Conservation (phyloP, 2,888 invertebrate genomes). For the Yponomeuta malinellus region DNA sequence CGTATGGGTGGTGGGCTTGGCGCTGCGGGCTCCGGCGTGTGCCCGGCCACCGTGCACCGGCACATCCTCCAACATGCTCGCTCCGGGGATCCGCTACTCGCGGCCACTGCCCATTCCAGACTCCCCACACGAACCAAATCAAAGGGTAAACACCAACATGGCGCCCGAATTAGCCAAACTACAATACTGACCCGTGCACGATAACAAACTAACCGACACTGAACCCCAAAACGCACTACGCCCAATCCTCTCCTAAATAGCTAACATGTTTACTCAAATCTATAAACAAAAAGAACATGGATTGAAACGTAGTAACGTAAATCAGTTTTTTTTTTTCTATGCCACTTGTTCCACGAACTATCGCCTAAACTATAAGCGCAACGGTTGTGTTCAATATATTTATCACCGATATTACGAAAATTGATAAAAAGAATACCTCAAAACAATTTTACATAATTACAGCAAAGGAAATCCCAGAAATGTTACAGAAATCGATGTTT, state of each 20-base stretch:
- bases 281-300: conserved; percentile 7
- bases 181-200: background rate
- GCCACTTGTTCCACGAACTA: background rate
- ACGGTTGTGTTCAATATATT: background rate
- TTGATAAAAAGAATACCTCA: background rate
- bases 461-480: conserved; percentile 47
- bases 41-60: conserved; percentile 68
- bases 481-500: conserved; percentile 56
- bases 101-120: conserved; percentile 33
- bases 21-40: conserved; percentile 42
- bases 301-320: conserved; percentile 10
- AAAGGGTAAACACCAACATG: conserved; percentile 72
- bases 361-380: background rate
- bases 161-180: conserved; percentile 33
- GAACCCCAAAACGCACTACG: background rate
- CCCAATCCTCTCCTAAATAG: background rate
- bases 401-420: background rate
- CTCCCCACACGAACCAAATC: conserved; percentile 40
- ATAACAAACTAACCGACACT: background rate
- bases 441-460: conserved; percentile 22
- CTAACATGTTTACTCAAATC: background rate
- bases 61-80: conserved; percentile 75
- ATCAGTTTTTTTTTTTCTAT: conserved; percentile 1
- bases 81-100: conserved; percentile 35
- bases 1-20: conserved; percentile 79